A percentile compares a stretch with the other conserved stretches of the same genome.
Evolutionary conservation across 2,888 invertebrate genomes (phyloP).

Genomic region (Peribatodes rhomboidaria): DNA sequence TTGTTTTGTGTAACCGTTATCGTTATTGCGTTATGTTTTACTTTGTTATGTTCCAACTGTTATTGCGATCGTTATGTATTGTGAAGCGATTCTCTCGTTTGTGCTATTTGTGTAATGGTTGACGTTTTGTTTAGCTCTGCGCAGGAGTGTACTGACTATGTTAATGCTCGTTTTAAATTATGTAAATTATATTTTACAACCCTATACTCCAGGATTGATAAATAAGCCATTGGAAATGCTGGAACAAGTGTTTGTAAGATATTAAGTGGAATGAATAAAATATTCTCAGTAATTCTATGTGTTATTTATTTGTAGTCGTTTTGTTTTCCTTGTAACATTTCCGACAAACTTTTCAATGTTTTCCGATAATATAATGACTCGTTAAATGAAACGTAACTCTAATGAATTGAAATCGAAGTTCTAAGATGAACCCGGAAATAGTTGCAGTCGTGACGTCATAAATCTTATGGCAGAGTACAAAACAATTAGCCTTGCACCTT

Average conservation of each 20-base stretch:
- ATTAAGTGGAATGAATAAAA: constrained; percentile 1
- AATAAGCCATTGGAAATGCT: constrained; percentile 22
- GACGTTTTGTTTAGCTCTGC: constrained; percentile 24
- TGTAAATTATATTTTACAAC: constrained; percentile 28
- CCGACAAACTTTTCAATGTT: constrained; percentile 5
- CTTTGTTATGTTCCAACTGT: constrained; percentile 32
- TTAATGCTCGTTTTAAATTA: constrained; percentile 22
- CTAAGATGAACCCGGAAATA: constrained; percentile 54
- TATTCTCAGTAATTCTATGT: constrained; percentile 12
- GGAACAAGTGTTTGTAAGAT: constrained; percentile 8
- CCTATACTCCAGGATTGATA: constrained; percentile 16
- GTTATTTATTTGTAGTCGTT: constrained; percentile 14
- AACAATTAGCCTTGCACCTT: constrained; percentile 77
- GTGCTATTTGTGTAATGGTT: constrained; percentile 27
- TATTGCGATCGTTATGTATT: constrained; percentile 33
- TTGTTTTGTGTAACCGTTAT: constrained; percentile 51
- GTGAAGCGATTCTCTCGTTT: constrained; percentile 28
- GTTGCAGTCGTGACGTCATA: constrained; percentile 69
- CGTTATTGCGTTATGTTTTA: constrained; percentile 41
- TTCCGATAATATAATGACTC: constrained; percentile 3
- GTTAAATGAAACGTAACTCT: constrained; percentile 18
- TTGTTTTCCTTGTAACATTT: constrained; percentile 11
- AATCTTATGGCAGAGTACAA: constrained; percentile 64
- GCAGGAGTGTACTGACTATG: constrained; percentile 7
- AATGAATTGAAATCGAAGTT: constrained; percentile 37